Conservation (phyloP, 2,113 vertebrate genomes). For the Microcebus jonahi region DNA sequence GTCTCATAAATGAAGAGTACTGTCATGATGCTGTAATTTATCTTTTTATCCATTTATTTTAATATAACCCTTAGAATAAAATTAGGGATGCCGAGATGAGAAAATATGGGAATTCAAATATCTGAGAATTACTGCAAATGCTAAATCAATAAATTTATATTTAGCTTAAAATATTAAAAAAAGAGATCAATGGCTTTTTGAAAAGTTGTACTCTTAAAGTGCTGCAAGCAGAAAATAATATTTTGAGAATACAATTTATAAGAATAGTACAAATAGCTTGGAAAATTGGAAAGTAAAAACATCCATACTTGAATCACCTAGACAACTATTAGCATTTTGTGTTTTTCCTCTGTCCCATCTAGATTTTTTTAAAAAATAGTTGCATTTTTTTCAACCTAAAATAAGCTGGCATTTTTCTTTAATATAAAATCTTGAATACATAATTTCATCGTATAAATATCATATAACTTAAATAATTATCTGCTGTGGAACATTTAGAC, state of each 20-base stretch:
- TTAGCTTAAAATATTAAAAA: conserved; percentile 43
- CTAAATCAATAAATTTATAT: conserved; percentile 11
- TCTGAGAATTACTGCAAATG: conserved; percentile 5
- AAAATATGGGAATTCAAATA: conserved; percentile 16
- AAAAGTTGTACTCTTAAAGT: background rate
- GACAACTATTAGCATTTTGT: conserved; percentile 2
- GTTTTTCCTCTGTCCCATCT: background rate
- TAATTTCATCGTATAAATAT: conserved; percentile 26
- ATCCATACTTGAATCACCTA: background rate
- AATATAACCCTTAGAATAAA: background rate
- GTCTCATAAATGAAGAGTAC: background rate
- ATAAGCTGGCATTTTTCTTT: conserved; percentile 27
- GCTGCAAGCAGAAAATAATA: background rate
- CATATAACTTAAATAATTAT: conserved; percentile 6
- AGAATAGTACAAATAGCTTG: conserved; percentile 9
- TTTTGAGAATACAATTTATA: background rate
- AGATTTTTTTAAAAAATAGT: conserved; percentile 16
- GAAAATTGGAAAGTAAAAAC: conserved; percentile 36
- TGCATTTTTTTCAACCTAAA: background rate
- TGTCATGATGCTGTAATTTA: background rate
- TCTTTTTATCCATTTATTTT: background rate
- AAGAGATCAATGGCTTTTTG: background rate
- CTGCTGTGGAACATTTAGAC: conserved; percentile 13
- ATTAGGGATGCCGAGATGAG: background rate
- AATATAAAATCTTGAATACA: conserved; percentile 21